phyloP scores from a whole-genome alignment of 2,113 vertebrate species.

The Vanacampus margaritifer region DNA sequence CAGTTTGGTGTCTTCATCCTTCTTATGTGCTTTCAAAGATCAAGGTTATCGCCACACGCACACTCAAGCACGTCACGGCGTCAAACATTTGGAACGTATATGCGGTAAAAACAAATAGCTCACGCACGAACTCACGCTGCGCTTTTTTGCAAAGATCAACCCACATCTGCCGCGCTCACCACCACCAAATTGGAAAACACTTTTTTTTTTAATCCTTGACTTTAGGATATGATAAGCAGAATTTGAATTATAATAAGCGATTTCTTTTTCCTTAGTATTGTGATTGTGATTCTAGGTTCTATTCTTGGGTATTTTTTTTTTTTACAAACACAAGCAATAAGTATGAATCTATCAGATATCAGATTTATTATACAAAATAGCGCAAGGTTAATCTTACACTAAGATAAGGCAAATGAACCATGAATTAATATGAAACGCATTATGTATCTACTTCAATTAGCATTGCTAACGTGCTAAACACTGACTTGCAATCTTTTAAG shows the following conservation, averaged over 20 bases:
- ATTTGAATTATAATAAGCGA: not conserved
- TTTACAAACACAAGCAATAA: too few relatives aligned
- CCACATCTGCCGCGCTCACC: not conserved
- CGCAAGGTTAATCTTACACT: too few relatives aligned
- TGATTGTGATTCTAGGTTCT: too few relatives aligned
- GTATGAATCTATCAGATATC: too few relatives aligned
- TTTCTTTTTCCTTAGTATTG: too few relatives aligned
- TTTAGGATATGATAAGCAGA: not conserved
- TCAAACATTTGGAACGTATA: constrained; percentile 10
- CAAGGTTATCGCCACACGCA: constrained; percentile 37
- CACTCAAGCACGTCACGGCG: constrained; percentile 47
- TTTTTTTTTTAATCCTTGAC: not conserved
- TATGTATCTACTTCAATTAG: too few relatives aligned
- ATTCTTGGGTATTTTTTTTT: too few relatives aligned
- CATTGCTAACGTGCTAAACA: too few relatives aligned
- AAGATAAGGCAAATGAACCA: too few relatives aligned
- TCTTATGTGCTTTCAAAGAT: constrained; percentile 13
- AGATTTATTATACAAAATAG: too few relatives aligned
- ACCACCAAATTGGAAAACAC: not conserved
- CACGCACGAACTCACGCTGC: not conserved
- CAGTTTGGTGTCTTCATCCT: constrained; percentile 12
- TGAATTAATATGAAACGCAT: too few relatives aligned
- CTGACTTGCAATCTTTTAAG: too few relatives aligned
- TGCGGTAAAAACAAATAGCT: not conserved
- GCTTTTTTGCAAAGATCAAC: not conserved